phyloP scores from a whole-genome alignment of 2,797 vertebrate genomes.

The Paguma larvata region DNA sequence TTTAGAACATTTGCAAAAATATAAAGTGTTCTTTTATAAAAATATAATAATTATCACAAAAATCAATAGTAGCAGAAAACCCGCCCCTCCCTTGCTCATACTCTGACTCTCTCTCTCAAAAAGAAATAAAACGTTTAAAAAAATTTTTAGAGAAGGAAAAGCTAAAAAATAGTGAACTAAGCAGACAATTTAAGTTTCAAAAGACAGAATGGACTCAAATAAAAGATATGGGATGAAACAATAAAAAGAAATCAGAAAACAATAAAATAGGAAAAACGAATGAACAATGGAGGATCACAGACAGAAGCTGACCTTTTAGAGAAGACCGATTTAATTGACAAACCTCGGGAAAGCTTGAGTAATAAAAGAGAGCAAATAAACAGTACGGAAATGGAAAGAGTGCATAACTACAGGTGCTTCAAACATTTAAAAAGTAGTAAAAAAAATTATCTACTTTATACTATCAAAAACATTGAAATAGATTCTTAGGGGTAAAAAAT shows the following conservation, averaged over 20 bases:
- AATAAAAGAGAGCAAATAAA: neutral
- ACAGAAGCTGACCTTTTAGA: neutral
- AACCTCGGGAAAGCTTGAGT: neutral
- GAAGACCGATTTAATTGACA: neutral
- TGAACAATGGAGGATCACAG: neutral
- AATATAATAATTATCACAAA: neutral
- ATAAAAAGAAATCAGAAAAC: conserved; percentile 6
- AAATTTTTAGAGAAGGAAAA: neutral
- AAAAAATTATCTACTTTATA: neutral
- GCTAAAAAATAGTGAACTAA: neutral
- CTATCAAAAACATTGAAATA: neutral
- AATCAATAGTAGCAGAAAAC: neutral
- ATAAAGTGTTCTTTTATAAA: neutral
- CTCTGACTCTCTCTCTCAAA: too few relatives aligned
- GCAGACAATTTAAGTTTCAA: neutral
- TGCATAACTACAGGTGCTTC: neutral
- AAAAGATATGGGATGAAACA: neutral
- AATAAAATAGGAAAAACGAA: neutral
- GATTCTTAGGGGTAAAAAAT: neutral
- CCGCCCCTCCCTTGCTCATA: too few relatives aligned
- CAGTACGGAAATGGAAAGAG: neutral
- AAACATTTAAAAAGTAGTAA: neutral
- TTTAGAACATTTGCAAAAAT: neutral
- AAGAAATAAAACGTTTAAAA: too few relatives aligned
- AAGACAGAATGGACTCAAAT: neutral